Evolutionary conservation across 1,140 invertebrate genomes (phyloP).

Genomic region (Araneus ventricosus): DNA sequence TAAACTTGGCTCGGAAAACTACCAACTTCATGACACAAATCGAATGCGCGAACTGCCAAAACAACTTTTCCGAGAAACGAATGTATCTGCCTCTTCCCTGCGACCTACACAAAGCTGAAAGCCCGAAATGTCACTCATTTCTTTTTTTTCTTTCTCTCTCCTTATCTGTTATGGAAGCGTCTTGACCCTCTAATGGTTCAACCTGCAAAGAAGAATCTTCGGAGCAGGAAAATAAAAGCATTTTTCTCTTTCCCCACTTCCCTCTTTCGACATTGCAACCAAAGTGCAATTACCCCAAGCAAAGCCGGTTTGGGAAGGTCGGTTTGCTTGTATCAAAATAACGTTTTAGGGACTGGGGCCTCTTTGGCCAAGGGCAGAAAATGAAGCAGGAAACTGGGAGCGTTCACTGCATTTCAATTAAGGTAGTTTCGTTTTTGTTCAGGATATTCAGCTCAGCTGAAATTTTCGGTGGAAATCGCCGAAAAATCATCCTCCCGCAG

Average conservation of each 20-base stretch:
- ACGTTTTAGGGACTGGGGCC: constrained; percentile 17
- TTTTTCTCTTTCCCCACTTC: not conserved
- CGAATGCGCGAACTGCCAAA: no score
- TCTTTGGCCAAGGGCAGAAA: constrained; percentile 17
- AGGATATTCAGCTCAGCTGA: not conserved
- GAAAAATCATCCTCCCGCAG: not conserved
- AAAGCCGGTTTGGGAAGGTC: constrained; percentile 32
- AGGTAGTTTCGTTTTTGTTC: not conserved
- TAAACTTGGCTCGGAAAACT: no score
- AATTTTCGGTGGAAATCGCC: not conserved
- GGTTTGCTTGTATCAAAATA: constrained; percentile 14
- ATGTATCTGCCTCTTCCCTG: not conserved
- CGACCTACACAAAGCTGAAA: not conserved
- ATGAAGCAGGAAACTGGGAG: not conserved
- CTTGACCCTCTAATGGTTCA: not conserved
- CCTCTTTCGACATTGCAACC: not conserved
- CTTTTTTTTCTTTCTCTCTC: not conserved
- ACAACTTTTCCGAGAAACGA: no score
- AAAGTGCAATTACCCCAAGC: constrained; percentile 29
- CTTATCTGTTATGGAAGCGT: not conserved
- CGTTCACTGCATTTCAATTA: not conserved
- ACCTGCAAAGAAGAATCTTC: not conserved
- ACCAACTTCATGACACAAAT: no score
- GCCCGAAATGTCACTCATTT: not conserved
- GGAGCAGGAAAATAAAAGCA: not conserved